Base-by-base conservation (phyloP, 2,888 invertebrate genomes). In the Ichneumon xanthorius region DNA sequence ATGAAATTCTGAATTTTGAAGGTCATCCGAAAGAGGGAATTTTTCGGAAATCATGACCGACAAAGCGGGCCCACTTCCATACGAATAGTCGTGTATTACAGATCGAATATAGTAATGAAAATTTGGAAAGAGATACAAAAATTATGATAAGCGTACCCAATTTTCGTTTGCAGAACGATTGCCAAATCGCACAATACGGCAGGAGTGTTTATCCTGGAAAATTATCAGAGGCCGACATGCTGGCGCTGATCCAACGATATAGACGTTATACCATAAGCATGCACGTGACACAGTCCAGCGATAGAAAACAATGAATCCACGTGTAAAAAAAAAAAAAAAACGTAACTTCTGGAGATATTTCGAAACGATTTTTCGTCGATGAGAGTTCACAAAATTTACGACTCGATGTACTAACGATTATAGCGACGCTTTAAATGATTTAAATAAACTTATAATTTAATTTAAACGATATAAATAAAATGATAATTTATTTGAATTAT, bases 181-280 rank as follows among this genome's bases (percentile, higher is more conserved):
- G 77, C 58, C 48, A 58, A 73, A 48, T 26, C 58, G 58, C 2
- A 58, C 58, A 9, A 26, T 58, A 58, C 58, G 11, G 58, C 58
- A 22, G 26, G 26, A 58, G 58, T 58, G 58, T 58, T 58, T 58
- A 58, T 58, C 58, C 26, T 58, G 58, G 58, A 58, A 58, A 58
- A 58, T 58, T 58, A 84, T 77, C 79, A 80, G 82, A 80, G 65
- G 48, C 76, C 82, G 14, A 77, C 86, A 80, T 84, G 87, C 86
- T 84, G 86, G 80, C 85, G 48, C 61, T 80, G 80, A 85, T 80
- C 58, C 80, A 86, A 87, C 78, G 55, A 86, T 84, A 82, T 83
- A 67, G 71, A 82, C 79, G 65, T 45, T 73, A 81, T 73, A 45
- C 61, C 76, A 82, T 76, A 76, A 76, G 50, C 85, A 85, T 85